These are phyloP conservation scores for Numida meleagris DNA, from an alignment of 2,113 vertebrate genomes.

Conservation along the genomic window DNA sequence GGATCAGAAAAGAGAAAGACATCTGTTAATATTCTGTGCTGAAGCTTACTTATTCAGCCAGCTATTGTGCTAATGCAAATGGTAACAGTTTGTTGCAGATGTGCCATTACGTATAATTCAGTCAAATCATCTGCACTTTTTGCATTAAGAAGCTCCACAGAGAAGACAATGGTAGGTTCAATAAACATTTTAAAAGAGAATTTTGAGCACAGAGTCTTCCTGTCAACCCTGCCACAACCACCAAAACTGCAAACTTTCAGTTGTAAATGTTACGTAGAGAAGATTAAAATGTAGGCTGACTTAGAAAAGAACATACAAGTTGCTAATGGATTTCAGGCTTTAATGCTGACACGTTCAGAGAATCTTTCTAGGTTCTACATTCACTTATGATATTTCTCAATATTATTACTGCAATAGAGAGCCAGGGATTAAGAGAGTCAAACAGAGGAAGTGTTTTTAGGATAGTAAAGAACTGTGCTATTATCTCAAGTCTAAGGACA, in stretches of 20 bases:
- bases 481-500: neutral
- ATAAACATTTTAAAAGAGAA: neutral
- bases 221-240: neutral
- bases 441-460: neutral
- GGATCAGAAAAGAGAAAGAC: neutral
- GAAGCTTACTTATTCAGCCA: neutral
- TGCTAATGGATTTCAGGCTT: neutral
- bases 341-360: neutral
- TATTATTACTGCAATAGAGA: neutral
- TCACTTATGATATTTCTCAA: neutral
- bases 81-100: conserved; percentile 35
- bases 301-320: neutral
- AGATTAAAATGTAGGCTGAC: neutral
- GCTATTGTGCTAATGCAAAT: conserved; percentile 30
- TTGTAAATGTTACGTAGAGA: neutral
- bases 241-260: neutral
- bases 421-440: neutral
- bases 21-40: neutral
- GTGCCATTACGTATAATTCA: neutral
- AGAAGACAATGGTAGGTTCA: neutral
- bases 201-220: neutral
- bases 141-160: neutral
- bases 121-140: neutral
- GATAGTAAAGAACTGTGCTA: neutral
- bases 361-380: neutral